Evolutionary conservation across 2,888 invertebrate genomes (phyloP).

Genomic region (Agrochola litura): DNA sequence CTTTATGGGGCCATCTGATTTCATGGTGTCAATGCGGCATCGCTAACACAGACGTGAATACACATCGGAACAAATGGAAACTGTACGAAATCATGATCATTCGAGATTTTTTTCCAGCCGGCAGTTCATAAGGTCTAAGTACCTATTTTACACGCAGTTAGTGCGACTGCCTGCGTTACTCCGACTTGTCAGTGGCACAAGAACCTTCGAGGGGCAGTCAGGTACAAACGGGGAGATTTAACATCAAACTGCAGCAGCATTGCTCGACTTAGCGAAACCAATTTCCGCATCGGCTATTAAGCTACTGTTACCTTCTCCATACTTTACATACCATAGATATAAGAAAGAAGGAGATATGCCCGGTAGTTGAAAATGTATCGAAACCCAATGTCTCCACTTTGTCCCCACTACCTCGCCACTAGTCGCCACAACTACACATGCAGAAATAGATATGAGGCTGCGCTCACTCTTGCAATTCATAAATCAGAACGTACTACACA

Average conservation of each 20-base stretch:
- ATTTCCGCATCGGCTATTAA: neutral
- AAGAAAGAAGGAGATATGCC: no score
- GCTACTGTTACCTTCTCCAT: neutral
- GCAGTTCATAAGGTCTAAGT: neutral
- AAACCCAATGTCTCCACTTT: no score
- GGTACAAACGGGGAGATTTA: neutral
- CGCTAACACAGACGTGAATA: conserved; percentile 43
- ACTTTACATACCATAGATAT: no score
- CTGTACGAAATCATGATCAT: conserved; percentile 27
- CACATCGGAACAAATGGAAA: conserved; percentile 30
- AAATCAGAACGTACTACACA: no score
- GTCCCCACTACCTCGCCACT: no score
- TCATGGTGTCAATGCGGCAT: conserved; percentile 72
- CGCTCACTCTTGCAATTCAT: no score
- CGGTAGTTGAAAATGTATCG: no score
- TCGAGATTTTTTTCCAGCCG: conserved; percentile 18
- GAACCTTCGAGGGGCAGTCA: neutral
- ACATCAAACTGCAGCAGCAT: conserved; percentile 10
- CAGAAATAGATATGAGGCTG: no score
- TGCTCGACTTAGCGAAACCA: conserved; percentile 5
- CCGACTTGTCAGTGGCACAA: neutral
- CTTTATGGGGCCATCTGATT: conserved; percentile 82
- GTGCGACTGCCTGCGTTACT: neutral
- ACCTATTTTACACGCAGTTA: neutral
- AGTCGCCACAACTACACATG: no score